Evolutionary conservation across 1,140 invertebrate genomes (phyloP), one percentile per base, ranked within the genome.

Genomic region (Ladona fulva): DNA sequence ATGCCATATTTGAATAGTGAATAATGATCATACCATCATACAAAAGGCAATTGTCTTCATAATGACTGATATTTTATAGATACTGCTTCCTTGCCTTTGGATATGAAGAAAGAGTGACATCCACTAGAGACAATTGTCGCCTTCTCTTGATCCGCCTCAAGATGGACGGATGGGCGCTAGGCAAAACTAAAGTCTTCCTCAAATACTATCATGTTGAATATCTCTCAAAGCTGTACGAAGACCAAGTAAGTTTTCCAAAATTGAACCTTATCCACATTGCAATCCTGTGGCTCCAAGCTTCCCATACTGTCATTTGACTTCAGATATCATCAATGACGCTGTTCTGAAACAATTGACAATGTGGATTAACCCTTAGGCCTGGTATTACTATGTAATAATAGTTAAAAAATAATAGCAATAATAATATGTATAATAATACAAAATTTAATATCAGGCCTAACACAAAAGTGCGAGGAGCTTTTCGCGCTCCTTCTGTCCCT

Each of bases 181-280:
- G 93, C 24, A 93, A 92, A 82, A 92, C 92, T 0, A 95, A 94
- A 89, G 92, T 95, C 6, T 96, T 96, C 83, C 86, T 96, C 0
- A 95, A 95, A 82, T 95, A 95, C 83, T 95, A 95, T 82, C 93
- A 95, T 81, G 89, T 94, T 0, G 93, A 95, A 84, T 91, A 92
- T 79, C 85, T 96, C 0, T 90, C 93, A 0, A 91, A 92, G 82
- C 86, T 92, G 81, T 94, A 93, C 83, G 93, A 95, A 83, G 89
- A 92, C 78, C 88, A 91, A 83, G 88, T 90, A 24, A 81, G 78
- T 59, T 78, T 42, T 14, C n/a, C 8, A 24, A 24, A 24, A 14
- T 14, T 74, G 8, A 14, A 10, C n/a, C 12, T 11, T 10, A 25
- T 8, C 25, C 25, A 8, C 25, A 25, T 74, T 74, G 25, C 25